Percentiles rank a stretch among this genome's conserved stretches.
These are phyloP conservation scores for Temnothorax curvispinosus DNA, from an alignment of 1,140 invertebrate species.

Conservation along the genomic window DNA sequence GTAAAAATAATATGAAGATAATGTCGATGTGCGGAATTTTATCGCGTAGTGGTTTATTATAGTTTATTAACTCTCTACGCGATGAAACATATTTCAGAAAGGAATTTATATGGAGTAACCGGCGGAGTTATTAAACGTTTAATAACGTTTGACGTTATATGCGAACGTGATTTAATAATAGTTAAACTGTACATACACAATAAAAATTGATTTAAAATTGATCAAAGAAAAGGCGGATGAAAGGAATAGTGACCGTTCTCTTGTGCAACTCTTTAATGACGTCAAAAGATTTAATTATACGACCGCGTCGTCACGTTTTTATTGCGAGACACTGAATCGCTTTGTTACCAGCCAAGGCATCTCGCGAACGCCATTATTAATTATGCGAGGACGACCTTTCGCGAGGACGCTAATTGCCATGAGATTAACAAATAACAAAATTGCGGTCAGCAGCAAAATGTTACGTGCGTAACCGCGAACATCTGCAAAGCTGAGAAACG, in stretches of 20 bases:
- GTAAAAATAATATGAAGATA: slow-evolving; percentile 33
- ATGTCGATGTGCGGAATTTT: slow-evolving; percentile 11
- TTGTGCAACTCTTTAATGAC: slow-evolving; percentile 10
- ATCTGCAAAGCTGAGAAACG: not conserved
- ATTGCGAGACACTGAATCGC: slow-evolving; percentile 7
- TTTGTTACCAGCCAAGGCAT: not conserved
- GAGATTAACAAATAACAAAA: slow-evolving; percentile 44
- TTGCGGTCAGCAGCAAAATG: not conserved
- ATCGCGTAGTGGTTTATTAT: slow-evolving; percentile 38
- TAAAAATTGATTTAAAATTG: slow-evolving; percentile 34
- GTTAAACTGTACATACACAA: not conserved
- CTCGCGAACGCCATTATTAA: slow-evolving; percentile 3
- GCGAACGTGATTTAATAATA: slow-evolving; percentile 40
- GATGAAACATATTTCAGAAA: slow-evolving; percentile 28
- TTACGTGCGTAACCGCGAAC: not conserved
- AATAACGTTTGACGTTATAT: slow-evolving; percentile 41
- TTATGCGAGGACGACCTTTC: not conserved
- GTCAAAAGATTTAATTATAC: slow-evolving; percentile 45
- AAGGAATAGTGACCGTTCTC: slow-evolving; percentile 13
- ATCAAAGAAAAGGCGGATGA: slow-evolving; percentile 17
- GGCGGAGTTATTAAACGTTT: slow-evolving; percentile 48
- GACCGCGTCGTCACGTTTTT: slow-evolving; percentile 1
- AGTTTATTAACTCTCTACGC: slow-evolving; percentile 41
- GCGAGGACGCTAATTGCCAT: not conserved
- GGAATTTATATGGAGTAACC: slow-evolving; percentile 44